These are phyloP conservation scores for Struthio camelus DNA, from an alignment of 2,113 vertebrate genomes.

Conservation along the genomic window DNA sequence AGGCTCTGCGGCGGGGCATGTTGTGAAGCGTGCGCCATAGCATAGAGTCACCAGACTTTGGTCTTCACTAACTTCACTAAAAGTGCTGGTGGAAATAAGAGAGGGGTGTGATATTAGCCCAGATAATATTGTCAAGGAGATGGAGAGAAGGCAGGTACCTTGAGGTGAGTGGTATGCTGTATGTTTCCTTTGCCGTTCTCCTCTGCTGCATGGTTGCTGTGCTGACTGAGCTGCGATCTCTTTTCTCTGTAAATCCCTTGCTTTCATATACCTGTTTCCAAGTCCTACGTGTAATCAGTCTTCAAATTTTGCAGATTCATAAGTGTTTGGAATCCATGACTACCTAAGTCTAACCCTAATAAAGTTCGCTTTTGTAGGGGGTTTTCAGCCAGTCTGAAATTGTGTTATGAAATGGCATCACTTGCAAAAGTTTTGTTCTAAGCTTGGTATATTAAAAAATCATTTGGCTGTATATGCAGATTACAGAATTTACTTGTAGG, in stretches of 20 bases:
- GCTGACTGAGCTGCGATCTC: background rate
- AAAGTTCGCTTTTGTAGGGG: background rate
- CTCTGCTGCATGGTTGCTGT: background rate
- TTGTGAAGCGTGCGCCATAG: accelerated
- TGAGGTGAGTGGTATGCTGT: background rate
- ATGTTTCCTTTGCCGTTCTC: background rate
- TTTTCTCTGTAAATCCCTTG: background rate
- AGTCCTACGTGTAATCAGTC: background rate
- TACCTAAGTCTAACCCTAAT: background rate
- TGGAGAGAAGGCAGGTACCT: background rate
- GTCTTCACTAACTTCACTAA: background rate
- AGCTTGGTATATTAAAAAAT: background rate
- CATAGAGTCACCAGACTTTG: background rate
- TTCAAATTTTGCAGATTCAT: background rate
- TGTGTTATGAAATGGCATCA: background rate
- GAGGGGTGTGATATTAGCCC: background rate
- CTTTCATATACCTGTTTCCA: background rate
- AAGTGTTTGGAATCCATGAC: background rate
- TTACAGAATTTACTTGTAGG: background rate
- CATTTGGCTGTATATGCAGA: background rate
- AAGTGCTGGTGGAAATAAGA: background rate
- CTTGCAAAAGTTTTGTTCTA: background rate
- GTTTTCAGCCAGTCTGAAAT: background rate
- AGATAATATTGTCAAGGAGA: background rate
- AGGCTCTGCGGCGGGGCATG: background rate